Percentiles rank a stretch among this genome's conserved stretches.
These are phyloP conservation scores for Stenoptilia bipunctidactyla DNA, from an alignment of 2,888 invertebrate species.

Conservation along the genomic window DNA sequence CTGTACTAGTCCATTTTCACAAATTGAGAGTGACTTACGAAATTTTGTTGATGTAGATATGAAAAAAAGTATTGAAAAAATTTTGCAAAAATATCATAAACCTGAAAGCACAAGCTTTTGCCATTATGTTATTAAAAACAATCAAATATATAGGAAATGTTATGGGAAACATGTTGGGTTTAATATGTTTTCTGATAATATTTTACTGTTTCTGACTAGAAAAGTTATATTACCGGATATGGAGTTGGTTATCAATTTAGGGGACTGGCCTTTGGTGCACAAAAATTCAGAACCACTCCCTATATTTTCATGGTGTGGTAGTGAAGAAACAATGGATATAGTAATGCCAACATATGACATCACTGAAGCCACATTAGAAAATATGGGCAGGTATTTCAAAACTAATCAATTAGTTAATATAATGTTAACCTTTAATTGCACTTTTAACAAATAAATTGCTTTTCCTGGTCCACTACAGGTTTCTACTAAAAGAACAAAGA, in stretches of 20 bases:
- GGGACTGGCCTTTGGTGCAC: constrained; percentile 92
- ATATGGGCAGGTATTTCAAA: constrained; percentile 89
- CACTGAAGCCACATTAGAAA: constrained; percentile 91
- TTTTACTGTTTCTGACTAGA: constrained; percentile 83
- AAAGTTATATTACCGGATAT: constrained; percentile 87
- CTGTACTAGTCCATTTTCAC: constrained; percentile 72
- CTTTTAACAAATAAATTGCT: too few species aligned
- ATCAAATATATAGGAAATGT: constrained; percentile 87
- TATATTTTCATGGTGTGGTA: constrained; percentile 97
- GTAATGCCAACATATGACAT: constrained; percentile 96
- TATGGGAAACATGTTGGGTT: constrained; percentile 96
- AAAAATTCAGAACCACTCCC: constrained; percentile 74
- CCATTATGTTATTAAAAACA: constrained; percentile 88
- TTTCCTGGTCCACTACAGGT: too few species aligned
- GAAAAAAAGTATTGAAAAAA: constrained; percentile 72
- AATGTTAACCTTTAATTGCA: too few species aligned
- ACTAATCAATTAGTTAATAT: too few species aligned
- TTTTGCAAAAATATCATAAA: constrained; percentile 79
- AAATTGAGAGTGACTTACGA: constrained; percentile 80
- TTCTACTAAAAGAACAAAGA: too few species aligned
- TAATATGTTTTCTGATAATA: constrained; percentile 94
- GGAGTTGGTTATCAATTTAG: constrained; percentile 92
- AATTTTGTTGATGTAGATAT: constrained; percentile 80
- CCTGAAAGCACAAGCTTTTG: constrained; percentile 89
- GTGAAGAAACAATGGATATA: constrained; percentile 86